phyloP scores from a whole-genome alignment of 53 echinoderm and acorn worm genomes.

The Astropecten irregularis region DNA sequence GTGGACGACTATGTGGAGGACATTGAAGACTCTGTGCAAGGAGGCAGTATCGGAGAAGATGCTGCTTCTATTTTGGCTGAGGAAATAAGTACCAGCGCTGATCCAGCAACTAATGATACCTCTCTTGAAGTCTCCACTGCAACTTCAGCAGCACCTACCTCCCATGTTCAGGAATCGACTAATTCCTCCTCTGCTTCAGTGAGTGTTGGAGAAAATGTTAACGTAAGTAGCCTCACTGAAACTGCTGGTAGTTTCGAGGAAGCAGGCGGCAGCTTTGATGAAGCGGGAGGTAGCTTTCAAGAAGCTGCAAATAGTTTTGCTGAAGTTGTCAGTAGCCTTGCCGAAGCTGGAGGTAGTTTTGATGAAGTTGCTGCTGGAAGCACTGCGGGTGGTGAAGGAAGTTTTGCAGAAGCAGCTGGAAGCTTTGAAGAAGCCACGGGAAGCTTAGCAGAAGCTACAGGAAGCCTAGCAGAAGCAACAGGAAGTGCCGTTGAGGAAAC shows the following conservation, averaged over 20 bases:
- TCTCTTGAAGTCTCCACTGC: too few relatives aligned
- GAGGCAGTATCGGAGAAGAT: slow-evolving; percentile 7
- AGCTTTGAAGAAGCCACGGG: background rate
- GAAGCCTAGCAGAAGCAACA: slow-evolving; percentile 1
- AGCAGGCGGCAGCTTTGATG: background rate
- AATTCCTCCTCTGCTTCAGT: background rate
- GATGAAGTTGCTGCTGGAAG: background rate
- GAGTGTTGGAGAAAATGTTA: background rate
- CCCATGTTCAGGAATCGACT: too few relatives aligned
- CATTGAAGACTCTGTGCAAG: too few relatives aligned
- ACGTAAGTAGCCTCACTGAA: background rate
- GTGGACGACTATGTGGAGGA: too few relatives aligned
- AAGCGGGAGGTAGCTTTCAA: background rate
- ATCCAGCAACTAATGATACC: too few relatives aligned
- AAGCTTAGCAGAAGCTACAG: background rate
- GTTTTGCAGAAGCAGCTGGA: background rate
- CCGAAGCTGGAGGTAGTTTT: background rate
- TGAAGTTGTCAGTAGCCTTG: background rate
- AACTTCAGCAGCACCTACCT: too few relatives aligned
- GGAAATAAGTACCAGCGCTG: background rate
- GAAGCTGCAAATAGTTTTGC: background rate
- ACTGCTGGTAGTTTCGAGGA: background rate
- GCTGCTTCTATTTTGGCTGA: background rate
- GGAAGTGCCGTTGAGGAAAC: background rate
- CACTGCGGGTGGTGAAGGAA: background rate